These are phyloP conservation scores for Ctenochaetus hawaiiensis DNA, from an alignment of 2,797 vertebrate genomes.

Conservation along the genomic window DNA sequence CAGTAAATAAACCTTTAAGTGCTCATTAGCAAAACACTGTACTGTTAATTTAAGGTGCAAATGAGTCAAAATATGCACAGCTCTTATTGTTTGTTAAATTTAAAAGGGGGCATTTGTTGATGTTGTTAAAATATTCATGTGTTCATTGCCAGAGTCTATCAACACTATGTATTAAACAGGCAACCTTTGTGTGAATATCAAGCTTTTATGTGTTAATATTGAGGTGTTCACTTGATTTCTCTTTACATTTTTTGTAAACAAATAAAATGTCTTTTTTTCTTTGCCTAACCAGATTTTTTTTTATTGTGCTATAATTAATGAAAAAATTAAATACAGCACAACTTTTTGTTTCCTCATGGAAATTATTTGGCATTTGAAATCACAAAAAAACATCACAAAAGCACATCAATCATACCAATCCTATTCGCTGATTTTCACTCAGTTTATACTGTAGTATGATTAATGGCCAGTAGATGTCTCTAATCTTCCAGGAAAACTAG, in stretches of 20 bases:
- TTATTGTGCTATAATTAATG: slow-evolving; percentile 3
- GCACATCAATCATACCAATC: background rate
- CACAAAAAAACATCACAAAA: background rate
- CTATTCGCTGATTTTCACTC: background rate
- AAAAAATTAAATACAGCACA: background rate
- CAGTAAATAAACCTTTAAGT: slow-evolving; percentile 19
- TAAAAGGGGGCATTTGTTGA: slow-evolving; percentile 23
- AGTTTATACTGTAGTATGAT: background rate
- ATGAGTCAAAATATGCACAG: slow-evolving; percentile 19
- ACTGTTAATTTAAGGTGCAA: slow-evolving; percentile 20
- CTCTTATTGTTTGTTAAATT: slow-evolving; percentile 31
- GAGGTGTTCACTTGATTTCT: slow-evolving; percentile 46
- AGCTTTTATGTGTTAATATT: slow-evolving; percentile 30
- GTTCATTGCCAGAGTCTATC: slow-evolving; percentile 19
- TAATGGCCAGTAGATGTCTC: slow-evolving; percentile 53
- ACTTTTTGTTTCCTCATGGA: background rate
- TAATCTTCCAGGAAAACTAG: background rate
- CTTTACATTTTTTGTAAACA: slow-evolving; percentile 63
- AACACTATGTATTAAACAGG: slow-evolving; percentile 21
- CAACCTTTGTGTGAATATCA: slow-evolving; percentile 23
- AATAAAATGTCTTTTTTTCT: slow-evolving; percentile 44
- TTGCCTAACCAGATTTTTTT: slow-evolving; percentile 20
- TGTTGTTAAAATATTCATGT: slow-evolving; percentile 25
- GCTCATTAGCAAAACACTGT: slow-evolving; percentile 11
- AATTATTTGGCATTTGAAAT: background rate